Conservation (phyloP, 2,888 invertebrate genomes). For the Catocala sponsa region DNA sequence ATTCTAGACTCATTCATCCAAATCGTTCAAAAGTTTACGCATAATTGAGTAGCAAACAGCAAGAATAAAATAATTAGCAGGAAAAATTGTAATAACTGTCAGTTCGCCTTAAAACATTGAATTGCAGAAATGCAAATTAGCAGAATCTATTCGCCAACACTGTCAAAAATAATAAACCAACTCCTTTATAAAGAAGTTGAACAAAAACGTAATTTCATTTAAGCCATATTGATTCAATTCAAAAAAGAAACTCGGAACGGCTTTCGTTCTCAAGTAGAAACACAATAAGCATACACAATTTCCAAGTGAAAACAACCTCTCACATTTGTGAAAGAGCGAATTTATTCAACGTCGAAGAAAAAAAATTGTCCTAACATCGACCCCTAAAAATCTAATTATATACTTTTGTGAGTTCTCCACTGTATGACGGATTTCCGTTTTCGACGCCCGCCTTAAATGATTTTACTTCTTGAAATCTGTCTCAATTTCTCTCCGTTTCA, state of each 20-base stretch:
- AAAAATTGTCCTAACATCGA: constrained; percentile 36
- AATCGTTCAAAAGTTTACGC: no score
- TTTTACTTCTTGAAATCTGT: constrained; percentile 74
- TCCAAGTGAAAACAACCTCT: constrained; percentile 41
- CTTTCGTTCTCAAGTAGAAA: constrained; percentile 27
- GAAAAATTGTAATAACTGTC: no score
- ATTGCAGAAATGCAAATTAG: no score
- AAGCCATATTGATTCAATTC: constrained; percentile 35
- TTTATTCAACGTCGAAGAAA: constrained; percentile 35
- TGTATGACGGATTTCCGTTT: constrained; percentile 72
- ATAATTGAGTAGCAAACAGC: no score
- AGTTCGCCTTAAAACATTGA: no score
- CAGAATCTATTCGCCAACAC: background rate
- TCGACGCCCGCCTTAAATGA: constrained; percentile 66
- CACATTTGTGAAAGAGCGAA: constrained; percentile 32
- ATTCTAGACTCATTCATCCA: no score
- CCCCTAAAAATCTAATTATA: constrained; percentile 61
- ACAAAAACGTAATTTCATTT: constrained; percentile 30
- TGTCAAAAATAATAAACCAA: constrained; percentile 16
- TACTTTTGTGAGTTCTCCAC: constrained; percentile 57
- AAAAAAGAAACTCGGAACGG: constrained; percentile 24
- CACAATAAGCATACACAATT: constrained; percentile 43
- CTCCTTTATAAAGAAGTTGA: constrained; percentile 17
- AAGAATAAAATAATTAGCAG: no score
- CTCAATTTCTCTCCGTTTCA: constrained; percentile 71